Base-by-base conservation (phyloP, 53 echinoderm and acorn worm species). In the Zoroaster sp. region DNA sequence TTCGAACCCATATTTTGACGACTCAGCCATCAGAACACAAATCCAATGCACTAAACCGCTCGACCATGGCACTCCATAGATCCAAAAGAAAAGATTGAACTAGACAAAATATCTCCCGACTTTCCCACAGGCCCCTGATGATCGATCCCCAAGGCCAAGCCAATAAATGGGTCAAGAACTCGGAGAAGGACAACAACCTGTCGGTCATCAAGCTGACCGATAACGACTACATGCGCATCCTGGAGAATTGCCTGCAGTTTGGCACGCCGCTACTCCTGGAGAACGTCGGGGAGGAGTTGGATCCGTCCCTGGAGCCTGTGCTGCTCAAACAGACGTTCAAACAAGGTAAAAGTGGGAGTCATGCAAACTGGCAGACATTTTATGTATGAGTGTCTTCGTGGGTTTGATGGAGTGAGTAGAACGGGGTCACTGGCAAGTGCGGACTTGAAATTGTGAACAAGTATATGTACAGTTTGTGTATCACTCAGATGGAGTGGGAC, bases 121-220 rank as follows among this genome's bases (percentile, higher is more conserved):
- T 35, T 25, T 11, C 46, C 47, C 37, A 1, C 88, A 99, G 99
- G 99, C 99, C 99, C 12, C 77, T 99, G 36, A 99, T 99, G 99
- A 99, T 99, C 35, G 99, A 99, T 73, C 99, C 99, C 28, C 99
- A 99, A 81, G 99, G 99, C 34, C 99, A 99, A 75, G 99, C 99
- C 77, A 99, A 99, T 73, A 96, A 99, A 46, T 99, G 99, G 99
- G 95, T 94, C 46, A 99, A 99, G 96, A 96, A 99, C 90, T 96
- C 99, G n/a, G 96, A 96, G 95, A 96, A 94, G 75, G 99, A 99
- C 74, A 94, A 96, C 99, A 99, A 94, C 55, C 90, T 99, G 67
- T 92, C 94, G 0, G 99, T 99, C 37, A 99, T 99, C 91, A 99
- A 96, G 86, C 93, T 99, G 69, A 99, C 99, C 3, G 99, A 99